Conservation (phyloP, 1,140 invertebrate genomes). For the Hylyphantes graminicola region DNA sequence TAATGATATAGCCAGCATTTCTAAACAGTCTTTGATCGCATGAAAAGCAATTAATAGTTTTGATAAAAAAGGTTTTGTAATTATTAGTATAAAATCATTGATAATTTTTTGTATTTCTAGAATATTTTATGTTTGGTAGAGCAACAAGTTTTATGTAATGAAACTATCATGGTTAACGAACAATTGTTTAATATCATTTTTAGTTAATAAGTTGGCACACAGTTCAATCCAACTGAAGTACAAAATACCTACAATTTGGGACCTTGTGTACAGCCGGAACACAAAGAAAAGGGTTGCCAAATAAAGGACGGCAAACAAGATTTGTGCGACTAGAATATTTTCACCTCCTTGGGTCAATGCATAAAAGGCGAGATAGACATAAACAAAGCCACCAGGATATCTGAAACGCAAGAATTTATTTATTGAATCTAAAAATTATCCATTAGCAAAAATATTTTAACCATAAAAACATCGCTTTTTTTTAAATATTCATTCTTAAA, state of each 20-base stretch:
- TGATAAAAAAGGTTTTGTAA: no score
- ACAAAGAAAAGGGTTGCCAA: constrained; percentile 81
- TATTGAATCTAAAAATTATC: background rate
- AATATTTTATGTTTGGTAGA: no score
- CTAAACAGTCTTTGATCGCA: no score
- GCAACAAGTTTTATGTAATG: no score
- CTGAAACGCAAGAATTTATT: constrained; percentile 64
- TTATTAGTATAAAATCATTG: no score
- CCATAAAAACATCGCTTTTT: background rate
- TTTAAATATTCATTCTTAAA: no score
- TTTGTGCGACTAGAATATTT: constrained; percentile 89
- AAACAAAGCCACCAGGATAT: constrained; percentile 97
- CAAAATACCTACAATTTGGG: constrained; percentile 74
- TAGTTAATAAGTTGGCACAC: background rate
- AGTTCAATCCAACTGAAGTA: background rate
- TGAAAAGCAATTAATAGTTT: no score
- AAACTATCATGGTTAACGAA: no score
- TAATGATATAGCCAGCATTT: no score
- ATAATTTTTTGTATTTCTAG: no score
- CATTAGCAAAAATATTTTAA: background rate
- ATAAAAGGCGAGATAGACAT: constrained; percentile 88
- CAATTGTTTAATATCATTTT: no score
- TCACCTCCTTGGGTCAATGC: constrained; percentile 82
- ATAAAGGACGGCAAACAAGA: constrained; percentile 89
- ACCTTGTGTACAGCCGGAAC: constrained; percentile 85